Evolutionary conservation across 2,888 invertebrate species (phyloP), one percentile per base, ranked within the genome.

Genomic region (Octonoba sinensis): DNA sequence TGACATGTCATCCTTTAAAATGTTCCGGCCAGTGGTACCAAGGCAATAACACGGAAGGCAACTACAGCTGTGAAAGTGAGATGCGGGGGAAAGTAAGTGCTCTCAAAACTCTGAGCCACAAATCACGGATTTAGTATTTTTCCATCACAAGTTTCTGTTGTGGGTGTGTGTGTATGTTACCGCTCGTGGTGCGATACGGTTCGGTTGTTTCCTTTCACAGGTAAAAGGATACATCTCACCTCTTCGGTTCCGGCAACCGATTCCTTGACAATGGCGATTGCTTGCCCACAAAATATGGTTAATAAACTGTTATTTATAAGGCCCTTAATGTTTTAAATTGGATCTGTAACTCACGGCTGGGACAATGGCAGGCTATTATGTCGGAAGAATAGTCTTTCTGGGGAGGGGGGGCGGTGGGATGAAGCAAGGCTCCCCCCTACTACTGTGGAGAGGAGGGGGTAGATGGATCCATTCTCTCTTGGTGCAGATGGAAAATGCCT

Each of bases 261-360:
- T 74, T 69, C 73, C 70, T 65, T 82, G 82, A 82, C 82, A 82
- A 75, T 70, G 60, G 72, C 75, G 71, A 82, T 82, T 82, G 82
- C 82, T 54, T 27, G 46, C 51, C 75, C 75, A 62, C 75, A 82
- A 82, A 82, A 82, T 82, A 82, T 82, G 82, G 82, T 82, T 82
- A 76, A 82, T 82, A 82, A 82, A 82, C 66, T 47, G 82, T 82
- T 82, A 82, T 82, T 82, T 82, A 82, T 82, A 82, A 57, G 72
- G 60, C 69, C 82, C 72, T 82, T 82, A 82, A 82, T 82, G 82
- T 60, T 76, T 72, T 70, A 72, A 76, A 82, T 82, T 82, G 82
- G 76, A 59, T 56, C 65, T 27, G 82, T 82, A 82, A 76, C 71
- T 82, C 82, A 82, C 64, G 27, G n/a, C 44, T 15, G 15, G 75